Base-by-base conservation (phyloP, 2,888 invertebrate genomes). In the Drosophila colorata region DNA sequence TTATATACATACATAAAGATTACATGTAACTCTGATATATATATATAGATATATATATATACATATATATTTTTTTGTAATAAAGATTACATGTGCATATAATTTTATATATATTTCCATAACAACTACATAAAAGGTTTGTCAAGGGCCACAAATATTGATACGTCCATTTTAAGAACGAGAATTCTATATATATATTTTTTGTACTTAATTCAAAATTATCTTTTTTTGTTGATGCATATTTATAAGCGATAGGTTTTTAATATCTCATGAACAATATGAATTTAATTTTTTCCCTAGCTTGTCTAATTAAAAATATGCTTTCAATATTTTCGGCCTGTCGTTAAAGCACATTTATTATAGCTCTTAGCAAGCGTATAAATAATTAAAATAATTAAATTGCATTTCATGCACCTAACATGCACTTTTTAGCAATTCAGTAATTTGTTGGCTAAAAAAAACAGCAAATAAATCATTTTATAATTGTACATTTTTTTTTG, bases 401-500 rank as follows among this genome's bases (percentile, higher is more conserved):
- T 35, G 25, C 16, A 40, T 16, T 33, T 6, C 8, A 18, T 7
- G 6, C 41, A 28, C 1, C 28, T 20, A 40, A 31, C 6, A 23
- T 23, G 18, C 40, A 18, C 23, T 56, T 47, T 47, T 33, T 33
- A 28, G 9, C 28, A 28, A 9, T 28, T 28, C 1, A 8, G 33
- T 11, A 13, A 31, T 9, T 31, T n/a, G 14, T 11, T 20, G 38
- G 28, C n/a, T 20, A 18, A 7, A 20, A 16, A 13, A 53, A 11
- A 31, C 6, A 38, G n/a, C 20, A 9, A 52, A 43, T 11, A 53
- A 31, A 38, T 38, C 20, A 20, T 51, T 52, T 11, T n/a, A 44
- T 52, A 58, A 60, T 49, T 72, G 44, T 63, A 57, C 55, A 69
- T 60, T 61, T 58, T 52, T 8, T 16, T 46, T 64, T 40, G 70